phyloP scores from a whole-genome alignment of 64 coral and sea anemone species.

The Astreopora myriophthalma region DNA sequence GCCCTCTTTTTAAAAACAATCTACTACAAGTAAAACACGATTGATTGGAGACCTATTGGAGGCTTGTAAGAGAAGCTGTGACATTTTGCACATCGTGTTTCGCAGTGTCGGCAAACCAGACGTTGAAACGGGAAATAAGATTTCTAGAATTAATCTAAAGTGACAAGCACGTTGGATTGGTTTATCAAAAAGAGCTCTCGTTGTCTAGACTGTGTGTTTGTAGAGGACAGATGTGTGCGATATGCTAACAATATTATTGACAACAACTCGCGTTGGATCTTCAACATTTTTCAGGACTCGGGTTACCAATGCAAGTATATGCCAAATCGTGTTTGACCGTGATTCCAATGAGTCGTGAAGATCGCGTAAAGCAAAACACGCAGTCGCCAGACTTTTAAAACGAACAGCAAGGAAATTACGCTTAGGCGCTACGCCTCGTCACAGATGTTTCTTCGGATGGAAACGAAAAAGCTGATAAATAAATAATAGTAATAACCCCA shows the following conservation, averaged over 20 bases:
- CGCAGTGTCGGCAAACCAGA: neutral
- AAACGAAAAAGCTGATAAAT: conserved; percentile 26
- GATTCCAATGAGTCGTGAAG: neutral
- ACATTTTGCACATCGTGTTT: neutral
- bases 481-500: conserved; percentile 5
- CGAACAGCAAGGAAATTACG: neutral
- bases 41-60: neutral
- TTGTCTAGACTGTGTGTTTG: neutral
- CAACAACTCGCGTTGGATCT: neutral
- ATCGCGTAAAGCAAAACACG: neutral
- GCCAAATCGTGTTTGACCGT: too few species aligned
- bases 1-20: neutral
- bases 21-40: neutral
- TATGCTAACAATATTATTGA: neutral
- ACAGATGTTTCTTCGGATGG: conserved; percentile 12
- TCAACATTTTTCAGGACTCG: too few species aligned
- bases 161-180: neutral
- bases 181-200: neutral
- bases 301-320: too few species aligned
- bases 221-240: neutral
- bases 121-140: neutral
- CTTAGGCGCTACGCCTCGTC: neutral
- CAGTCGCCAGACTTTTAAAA: neutral
- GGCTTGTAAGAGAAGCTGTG: neutral
- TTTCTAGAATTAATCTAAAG: neutral